phyloP scores from a whole-genome alignment of 1,140 invertebrate species.

The Meloidogyne hapla region DNA sequence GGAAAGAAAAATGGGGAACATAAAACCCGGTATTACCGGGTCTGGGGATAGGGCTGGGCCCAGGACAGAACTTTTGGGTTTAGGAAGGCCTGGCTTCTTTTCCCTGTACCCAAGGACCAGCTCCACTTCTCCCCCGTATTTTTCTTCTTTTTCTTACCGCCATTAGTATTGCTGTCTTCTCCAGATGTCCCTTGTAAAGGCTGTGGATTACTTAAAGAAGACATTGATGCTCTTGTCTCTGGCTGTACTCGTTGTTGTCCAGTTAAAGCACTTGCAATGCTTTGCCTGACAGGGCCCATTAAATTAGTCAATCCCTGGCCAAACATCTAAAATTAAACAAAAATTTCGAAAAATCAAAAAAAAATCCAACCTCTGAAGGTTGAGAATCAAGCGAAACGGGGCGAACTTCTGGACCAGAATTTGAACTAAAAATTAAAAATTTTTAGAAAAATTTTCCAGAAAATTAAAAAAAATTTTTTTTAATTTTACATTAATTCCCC shows the following conservation, averaged over 20 bases:
- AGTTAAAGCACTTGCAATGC: constrained; percentile 31
- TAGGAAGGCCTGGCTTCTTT: no score
- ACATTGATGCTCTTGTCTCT: not conserved
- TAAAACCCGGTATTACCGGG: no score
- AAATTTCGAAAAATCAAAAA: not conserved
- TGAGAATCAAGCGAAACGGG: constrained; percentile 14
- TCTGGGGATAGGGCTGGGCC: no score
- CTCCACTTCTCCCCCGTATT: not conserved
- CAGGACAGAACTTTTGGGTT: no score
- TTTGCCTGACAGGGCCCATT: constrained; percentile 45
- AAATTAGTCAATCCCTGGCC: constrained; percentile 48
- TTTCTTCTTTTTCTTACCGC: constrained; percentile 6
- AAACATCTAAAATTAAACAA: constrained; percentile 33
- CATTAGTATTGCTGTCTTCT: not conserved
- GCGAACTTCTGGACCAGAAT: constrained; percentile 32
- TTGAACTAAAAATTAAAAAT: not conserved
- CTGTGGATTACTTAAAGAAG: not conserved
- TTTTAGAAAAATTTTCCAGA: not conserved
- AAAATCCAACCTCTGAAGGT: constrained; percentile 16
- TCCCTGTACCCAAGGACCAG: no score
- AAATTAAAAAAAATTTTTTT: not conserved
- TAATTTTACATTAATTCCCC: constrained; percentile 42
- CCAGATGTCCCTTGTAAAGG: not conserved
- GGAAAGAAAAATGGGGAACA: no score
- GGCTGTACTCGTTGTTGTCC: not conserved